These are phyloP conservation scores for Tychaedon coryphoeus DNA, from an alignment of 2,113 vertebrate genomes.

Conservation along the genomic window DNA sequence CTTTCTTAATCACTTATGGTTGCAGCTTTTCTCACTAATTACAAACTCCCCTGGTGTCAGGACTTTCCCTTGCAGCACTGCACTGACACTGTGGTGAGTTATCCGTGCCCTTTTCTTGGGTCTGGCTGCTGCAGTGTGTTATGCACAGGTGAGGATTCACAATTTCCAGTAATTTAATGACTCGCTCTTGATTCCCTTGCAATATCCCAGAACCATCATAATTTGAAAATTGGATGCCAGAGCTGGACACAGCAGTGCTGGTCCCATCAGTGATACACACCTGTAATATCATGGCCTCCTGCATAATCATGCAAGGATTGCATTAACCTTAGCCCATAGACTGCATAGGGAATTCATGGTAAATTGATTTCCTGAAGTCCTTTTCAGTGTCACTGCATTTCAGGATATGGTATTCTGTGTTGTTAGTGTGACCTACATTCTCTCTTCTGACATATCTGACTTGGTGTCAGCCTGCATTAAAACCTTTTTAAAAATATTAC, in stretches of 20 bases:
- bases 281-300: slow-evolving; percentile 15
- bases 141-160: background rate
- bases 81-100: background rate
- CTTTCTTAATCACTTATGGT: background rate
- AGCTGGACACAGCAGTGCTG: background rate
- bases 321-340: slow-evolving; percentile 35
- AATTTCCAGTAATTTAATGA: background rate
- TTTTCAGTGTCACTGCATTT: slow-evolving; percentile 62
- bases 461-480: slow-evolving; percentile 22
- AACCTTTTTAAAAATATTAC: background rate
- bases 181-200: background rate
- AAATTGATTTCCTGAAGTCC: slow-evolving; percentile 63
- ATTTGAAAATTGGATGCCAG: background rate
- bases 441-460: slow-evolving; percentile 49
- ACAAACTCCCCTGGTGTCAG: background rate
- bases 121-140: background rate
- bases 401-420: slow-evolving; percentile 36
- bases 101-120: background rate
- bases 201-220: background rate
- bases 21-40: background rate
- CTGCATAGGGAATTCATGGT: slow-evolving; percentile 42
- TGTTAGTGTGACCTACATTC: slow-evolving; percentile 64
- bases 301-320: slow-evolving; percentile 37
- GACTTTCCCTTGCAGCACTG: background rate
- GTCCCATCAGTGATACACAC: background rate